phyloP scores from a whole-genome alignment of 2,888 invertebrate species.

The Helicoverpa assulta region DNA sequence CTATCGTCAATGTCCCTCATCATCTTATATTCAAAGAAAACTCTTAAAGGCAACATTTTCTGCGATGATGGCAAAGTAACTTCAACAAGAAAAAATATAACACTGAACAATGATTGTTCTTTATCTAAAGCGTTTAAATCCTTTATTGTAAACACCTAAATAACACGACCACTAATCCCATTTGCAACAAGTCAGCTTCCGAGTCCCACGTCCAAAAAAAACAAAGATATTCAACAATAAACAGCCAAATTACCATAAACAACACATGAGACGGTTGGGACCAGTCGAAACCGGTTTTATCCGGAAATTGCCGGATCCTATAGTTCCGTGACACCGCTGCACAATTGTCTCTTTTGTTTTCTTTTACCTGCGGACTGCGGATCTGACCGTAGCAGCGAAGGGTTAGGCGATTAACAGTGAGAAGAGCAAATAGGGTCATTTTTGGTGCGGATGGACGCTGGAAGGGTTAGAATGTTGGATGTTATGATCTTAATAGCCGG shows the following conservation, averaged over 20 bases:
- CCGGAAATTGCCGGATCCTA: conserved; percentile 82
- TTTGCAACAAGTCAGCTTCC: conserved; percentile 78
- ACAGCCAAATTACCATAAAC: conserved; percentile 89
- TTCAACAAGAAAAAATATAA: neutral
- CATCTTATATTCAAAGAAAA: too few species aligned
- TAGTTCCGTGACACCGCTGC: conserved; percentile 82
- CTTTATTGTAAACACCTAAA: conserved; percentile 50
- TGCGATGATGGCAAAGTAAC: neutral
- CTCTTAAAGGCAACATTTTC: too few species aligned
- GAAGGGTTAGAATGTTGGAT: conserved; percentile 63
- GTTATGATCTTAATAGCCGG: conserved; percentile 73
- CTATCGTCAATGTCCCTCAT: too few species aligned
- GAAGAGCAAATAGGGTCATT: conserved; percentile 72
- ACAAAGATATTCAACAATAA: conserved; percentile 79
- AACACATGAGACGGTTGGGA: conserved; percentile 82
- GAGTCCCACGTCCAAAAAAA: conserved; percentile 73
- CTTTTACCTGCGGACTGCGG: conserved; percentile 77
- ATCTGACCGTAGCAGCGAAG: conserved; percentile 74
- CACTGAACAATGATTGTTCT: conserved; percentile 18
- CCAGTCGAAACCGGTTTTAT: conserved; percentile 76
- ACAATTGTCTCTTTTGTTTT: conserved; percentile 81
- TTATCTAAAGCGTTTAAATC: conserved; percentile 61
- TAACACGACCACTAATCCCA: conserved; percentile 82
- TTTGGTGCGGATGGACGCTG: conserved; percentile 73
- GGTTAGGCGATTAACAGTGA: conserved; percentile 79